Conservation (phyloP, 2,797 vertebrate genomes). For the Sparidentex hasta region DNA sequence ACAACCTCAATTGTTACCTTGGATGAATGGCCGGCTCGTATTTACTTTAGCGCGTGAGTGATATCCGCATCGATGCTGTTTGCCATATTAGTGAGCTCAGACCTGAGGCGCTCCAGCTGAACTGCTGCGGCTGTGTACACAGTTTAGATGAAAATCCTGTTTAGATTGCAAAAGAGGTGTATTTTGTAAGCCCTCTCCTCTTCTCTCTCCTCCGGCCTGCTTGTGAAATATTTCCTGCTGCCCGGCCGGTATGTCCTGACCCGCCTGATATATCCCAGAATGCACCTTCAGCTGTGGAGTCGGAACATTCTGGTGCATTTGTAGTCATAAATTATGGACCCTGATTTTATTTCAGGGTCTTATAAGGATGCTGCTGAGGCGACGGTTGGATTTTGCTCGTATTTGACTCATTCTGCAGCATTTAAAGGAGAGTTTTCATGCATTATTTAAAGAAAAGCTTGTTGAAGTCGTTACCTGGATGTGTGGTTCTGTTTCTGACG, state of each 20-base stretch:
- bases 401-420: neutral
- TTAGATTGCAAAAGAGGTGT: slow-evolving; percentile 86
- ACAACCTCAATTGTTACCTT: slow-evolving; percentile 86
- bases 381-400: neutral
- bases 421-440: no score
- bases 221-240: slow-evolving; percentile 77
- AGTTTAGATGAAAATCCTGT: slow-evolving; percentile 84
- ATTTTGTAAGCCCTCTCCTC: slow-evolving; percentile 76
- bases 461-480: neutral
- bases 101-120: slow-evolving; percentile 85
- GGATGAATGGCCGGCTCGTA: slow-evolving; percentile 72
- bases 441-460: neutral
- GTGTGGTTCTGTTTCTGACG: neutral
- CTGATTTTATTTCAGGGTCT: neutral
- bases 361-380: no score
- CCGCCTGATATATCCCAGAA: slow-evolving; percentile 55
- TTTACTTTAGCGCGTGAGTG: slow-evolving; percentile 83
- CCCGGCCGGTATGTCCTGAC: slow-evolving; percentile 57
- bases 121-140: slow-evolving; percentile 77
- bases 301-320: neutral
- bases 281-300: slow-evolving; percentile 56
- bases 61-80: slow-evolving; percentile 73
- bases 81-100: slow-evolving; percentile 80
- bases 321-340: neutral
- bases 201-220: slow-evolving; percentile 20